phyloP scores from a whole-genome alignment of 2,113 vertebrate genomes.

The Antechinus flavipes region DNA sequence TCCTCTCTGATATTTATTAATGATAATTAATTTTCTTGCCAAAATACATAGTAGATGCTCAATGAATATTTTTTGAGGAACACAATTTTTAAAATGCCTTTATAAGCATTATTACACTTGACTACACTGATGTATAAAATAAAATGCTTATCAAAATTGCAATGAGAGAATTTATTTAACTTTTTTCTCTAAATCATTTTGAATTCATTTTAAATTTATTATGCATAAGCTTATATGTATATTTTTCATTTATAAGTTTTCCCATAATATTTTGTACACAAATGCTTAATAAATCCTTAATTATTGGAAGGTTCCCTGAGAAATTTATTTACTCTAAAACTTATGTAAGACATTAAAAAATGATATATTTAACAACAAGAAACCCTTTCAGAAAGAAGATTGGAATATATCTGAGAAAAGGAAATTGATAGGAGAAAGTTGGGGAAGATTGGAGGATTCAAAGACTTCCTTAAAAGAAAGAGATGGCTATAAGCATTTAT shows the following conservation, averaged over 20 bases:
- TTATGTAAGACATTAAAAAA: not conserved
- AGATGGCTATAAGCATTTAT: not conserved
- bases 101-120: not conserved
- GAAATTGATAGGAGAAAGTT: not conserved
- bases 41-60: not conserved
- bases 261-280: not conserved
- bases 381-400: not conserved
- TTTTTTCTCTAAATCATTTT: not conserved
- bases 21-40: not conserved
- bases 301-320: not conserved
- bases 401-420: not conserved
- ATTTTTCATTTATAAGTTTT: not conserved
- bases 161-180: not conserved
- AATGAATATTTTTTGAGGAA: not conserved
- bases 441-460: not conserved
- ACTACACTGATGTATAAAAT: not conserved
- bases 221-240: not conserved
- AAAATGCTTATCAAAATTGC: not conserved
- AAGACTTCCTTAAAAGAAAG: not conserved
- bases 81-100: not conserved
- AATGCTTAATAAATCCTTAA: not conserved
- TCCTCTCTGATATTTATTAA: not conserved
- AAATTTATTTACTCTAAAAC: not conserved
- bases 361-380: not conserved
- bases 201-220: not conserved